Conservation (phyloP, 2,113 vertebrate genomes). For the Puntigrus tetrazona region DNA sequence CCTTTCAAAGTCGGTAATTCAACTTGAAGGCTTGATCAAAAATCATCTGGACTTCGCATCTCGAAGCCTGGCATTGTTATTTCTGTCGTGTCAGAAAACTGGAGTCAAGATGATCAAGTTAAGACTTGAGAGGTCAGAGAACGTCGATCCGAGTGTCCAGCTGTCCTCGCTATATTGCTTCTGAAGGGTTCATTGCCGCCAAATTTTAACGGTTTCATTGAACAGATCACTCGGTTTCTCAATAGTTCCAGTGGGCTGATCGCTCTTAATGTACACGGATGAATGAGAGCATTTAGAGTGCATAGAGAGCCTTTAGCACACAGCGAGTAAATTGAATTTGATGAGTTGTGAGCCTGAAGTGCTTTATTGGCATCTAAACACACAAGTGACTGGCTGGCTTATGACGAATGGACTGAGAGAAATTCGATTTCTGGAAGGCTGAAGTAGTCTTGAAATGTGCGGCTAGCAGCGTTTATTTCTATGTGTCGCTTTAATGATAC, state of each 20-base stretch:
- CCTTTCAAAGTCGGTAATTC: background rate
- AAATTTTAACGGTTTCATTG: background rate
- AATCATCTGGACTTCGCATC: background rate
- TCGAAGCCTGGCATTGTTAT: background rate
- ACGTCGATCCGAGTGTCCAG: background rate
- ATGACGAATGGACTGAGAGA: background rate
- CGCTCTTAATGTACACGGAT: slow-evolving; percentile 21
- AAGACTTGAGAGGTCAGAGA: background rate
- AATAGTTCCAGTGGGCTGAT: background rate
- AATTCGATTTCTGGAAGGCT: background rate
- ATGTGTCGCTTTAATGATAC: background rate
- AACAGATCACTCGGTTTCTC: background rate
- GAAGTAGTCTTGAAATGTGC: background rate
- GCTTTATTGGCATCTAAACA: slow-evolving; percentile 34
- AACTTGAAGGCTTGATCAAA: background rate
- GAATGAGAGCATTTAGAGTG: slow-evolving; percentile 4
- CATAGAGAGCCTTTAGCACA: background rate
- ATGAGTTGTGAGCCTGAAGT: slow-evolving; percentile 38
- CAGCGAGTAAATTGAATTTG: slow-evolving; percentile 28
- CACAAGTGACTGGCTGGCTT: slow-evolving; percentile 19
- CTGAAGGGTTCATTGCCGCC: background rate
- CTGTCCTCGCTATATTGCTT: background rate
- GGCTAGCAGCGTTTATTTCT: background rate
- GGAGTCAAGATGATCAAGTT: background rate
- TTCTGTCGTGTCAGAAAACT: background rate